Conservation (phyloP, 2,888 invertebrate genomes). For the Aplocera efformata region DNA sequence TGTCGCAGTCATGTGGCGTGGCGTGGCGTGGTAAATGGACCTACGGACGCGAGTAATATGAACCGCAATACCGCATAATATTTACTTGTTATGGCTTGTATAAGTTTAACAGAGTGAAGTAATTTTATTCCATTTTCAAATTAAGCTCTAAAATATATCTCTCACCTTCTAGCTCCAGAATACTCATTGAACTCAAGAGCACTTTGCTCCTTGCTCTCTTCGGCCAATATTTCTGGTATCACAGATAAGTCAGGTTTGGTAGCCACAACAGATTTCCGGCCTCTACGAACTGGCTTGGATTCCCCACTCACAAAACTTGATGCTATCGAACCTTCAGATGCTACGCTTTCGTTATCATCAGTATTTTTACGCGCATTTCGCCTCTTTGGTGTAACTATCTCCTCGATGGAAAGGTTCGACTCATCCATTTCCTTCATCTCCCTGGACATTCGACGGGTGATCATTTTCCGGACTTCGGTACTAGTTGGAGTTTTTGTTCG, state of each 20-base stretch:
- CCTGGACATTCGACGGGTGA: constrained; percentile 62
- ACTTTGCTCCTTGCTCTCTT: constrained; percentile 39
- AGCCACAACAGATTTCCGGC: constrained; percentile 51
- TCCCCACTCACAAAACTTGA: constrained; percentile 50
- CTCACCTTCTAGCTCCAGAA: constrained; percentile 58
- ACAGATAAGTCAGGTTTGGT: constrained; percentile 66
- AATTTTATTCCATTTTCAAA: too few species aligned
- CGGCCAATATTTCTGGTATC: constrained; percentile 63
- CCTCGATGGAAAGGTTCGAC: constrained; percentile 42
- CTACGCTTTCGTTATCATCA: constrained; percentile 61
- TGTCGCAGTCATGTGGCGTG: too few species aligned
- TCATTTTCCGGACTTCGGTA: constrained; percentile 56
- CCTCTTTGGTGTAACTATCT: constrained; percentile 49
- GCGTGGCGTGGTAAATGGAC: too few species aligned
- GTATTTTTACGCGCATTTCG: constrained; percentile 42
- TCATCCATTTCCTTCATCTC: constrained; percentile 57
- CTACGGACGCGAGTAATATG: too few species aligned
- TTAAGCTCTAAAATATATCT: too few species aligned
- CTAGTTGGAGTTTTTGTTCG: constrained; percentile 54
- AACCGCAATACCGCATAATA: too few species aligned
- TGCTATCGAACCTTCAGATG: constrained; percentile 53
- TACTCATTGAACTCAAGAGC: constrained; percentile 51
- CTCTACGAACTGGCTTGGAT: constrained; percentile 46
- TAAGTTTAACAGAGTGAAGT: too few species aligned
- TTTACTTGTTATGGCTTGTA: too few species aligned